Evolutionary conservation across 2,113 vertebrate species (phyloP), one percentile per base, ranked within the genome.

Genomic region (Tricholaema leucomelas): DNA sequence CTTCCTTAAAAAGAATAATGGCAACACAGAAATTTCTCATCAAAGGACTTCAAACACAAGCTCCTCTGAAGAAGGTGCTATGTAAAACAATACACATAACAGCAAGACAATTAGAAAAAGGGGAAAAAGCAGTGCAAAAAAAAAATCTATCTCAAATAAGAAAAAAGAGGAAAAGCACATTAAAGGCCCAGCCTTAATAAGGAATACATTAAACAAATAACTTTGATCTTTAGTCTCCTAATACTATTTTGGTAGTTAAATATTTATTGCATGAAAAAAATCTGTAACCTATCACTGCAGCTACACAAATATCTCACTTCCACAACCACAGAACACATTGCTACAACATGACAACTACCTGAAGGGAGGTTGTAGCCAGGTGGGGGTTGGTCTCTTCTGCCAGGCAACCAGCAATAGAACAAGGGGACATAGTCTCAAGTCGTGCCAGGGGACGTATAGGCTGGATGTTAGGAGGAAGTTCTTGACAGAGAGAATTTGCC

Each of bases 81-180:
- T 72, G 44, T 66, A 70, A 15, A 87, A 84, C 91, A 91, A 78
- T 33, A 93, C 2, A 95, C 36, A 73, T 59, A 95, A 81, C 73
- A 87, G 63, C 59, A 75, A 81, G 66, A 63, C 31, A 75, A 61
- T 55, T 85, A 60, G 28, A 64, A 88, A 86, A 91, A 75, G 16
- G 40, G 73, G 77, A 93, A 81, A 63, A 24, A 81, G 25, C 18
- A 38, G 30, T 5, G 14, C 33, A 18, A 65, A 80, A 93, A 91
- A 17, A 56, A 25, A 27, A 46, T 19, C 12, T 48, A 8, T 42
- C 44, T 72, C 50, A 60, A 69, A 91, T 16, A 50, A 50, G 86
- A 69, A 73, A 79, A 67, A 79, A 67, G 36, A 87, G 54, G 61
- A 91, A 92, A 91, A 82, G 5, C n/a, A 12, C 78, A 52, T 85